Base-by-base conservation (phyloP, 2,113 vertebrate species). In the Mastomys coucha region DNA sequence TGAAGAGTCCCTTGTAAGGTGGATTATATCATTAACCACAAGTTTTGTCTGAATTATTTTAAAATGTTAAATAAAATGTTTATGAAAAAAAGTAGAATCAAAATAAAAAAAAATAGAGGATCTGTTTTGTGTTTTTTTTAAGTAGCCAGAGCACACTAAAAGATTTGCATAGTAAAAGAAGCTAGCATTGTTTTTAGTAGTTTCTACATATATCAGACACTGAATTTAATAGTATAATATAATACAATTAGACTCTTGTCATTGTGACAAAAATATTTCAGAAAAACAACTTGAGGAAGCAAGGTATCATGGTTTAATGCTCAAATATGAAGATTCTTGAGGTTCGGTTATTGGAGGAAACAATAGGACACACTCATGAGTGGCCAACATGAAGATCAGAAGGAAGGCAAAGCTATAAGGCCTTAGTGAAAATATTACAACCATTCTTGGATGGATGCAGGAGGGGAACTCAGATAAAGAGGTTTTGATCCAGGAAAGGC, bases 61-160 rank as follows among this genome's bases (percentile, higher is more conserved):
- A 49, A 97, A 85, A 88, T 88, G 63, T 49, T 75, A 75, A 70
- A 72, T 88, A 36, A 93, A 88, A n/a, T 82, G 17, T 45, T 22
- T 33, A 26, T 33, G 76, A 76, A 39, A 82, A 82, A 81, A 70
- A 70, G 26, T 31, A 12, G 26, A 92, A 69, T 63, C 20, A 82
- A 88, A 88, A 94, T 12, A 49, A 49, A 82, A 49, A 49, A 82
- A 22, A 70, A 70, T n/a, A 69, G 11, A n/a, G 75, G 13, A 58
- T 63, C n/a, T 51, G 7, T 39, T 60, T 60, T 42, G 7, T 39
- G 56, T 19, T 92, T 67, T 63, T 92, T 76, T 84, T 70, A 91
- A 89, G 53, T 72, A 85, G 22, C 53, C 31, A 65, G n/a, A 31
- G 72, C 11, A 45, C 72, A 26, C 2, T n/a, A 53, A 78, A 26